Conservation (phyloP, 1,140 invertebrate genomes). For the Chrysoperla carnea region DNA sequence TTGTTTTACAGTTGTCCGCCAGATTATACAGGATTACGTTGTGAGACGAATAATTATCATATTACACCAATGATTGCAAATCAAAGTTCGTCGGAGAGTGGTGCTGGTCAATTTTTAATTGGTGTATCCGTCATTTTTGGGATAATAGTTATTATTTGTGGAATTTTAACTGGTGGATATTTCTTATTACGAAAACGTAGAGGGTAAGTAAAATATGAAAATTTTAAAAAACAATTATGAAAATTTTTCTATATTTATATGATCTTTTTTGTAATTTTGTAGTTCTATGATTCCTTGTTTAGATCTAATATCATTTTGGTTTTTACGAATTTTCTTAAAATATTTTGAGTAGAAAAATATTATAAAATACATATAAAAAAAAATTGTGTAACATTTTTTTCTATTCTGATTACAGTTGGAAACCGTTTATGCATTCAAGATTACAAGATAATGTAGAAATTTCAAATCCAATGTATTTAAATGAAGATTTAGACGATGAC, state of each 20-base stretch:
- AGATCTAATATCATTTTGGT: too few species aligned
- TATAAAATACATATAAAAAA: too few species aligned
- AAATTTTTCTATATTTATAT: too few species aligned
- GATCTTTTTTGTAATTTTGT: too few species aligned
- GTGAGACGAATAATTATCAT: not conserved
- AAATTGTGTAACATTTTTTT: too few species aligned
- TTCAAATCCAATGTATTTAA: conserved; percentile 68
- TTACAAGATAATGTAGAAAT: conserved; percentile 68
- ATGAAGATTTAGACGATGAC: conserved; percentile 44
- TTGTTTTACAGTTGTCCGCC: not conserved
- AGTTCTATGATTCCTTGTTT: too few species aligned
- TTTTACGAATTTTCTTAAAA: too few species aligned
- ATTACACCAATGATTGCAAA: too few species aligned
- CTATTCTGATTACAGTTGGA: conserved; percentile 23
- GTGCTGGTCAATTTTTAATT: not conserved
- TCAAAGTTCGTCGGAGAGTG: not conserved
- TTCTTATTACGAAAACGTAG: not conserved
- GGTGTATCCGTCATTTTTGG: not conserved
- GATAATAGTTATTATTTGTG: not conserved
- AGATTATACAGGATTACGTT: not conserved
- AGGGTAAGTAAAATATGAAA: too few species aligned
- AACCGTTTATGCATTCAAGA: conserved; percentile 56
- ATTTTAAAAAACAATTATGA: too few species aligned
- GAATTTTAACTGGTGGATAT: not conserved
- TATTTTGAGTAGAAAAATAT: too few species aligned